Base-by-base conservation (phyloP, 2,113 vertebrate species). In the Ceratotherium simum region DNA sequence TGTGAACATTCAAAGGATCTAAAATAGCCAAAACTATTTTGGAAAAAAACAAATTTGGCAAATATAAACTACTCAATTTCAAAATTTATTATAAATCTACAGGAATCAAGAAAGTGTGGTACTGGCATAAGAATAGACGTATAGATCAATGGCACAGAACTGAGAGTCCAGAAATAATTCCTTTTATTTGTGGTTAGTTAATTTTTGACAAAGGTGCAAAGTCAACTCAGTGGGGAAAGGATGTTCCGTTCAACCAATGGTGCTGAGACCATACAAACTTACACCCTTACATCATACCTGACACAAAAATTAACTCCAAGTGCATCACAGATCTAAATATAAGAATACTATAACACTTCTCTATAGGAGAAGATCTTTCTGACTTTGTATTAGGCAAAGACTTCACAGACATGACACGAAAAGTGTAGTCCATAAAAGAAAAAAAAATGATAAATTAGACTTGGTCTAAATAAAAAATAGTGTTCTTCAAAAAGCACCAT, bases 61-160 rank as follows among this genome's bases (percentile, higher is more conserved):
- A n/a, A 62, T 18, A 84, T 84, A 83, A 78, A n/a, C n/a, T 87
- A n/a, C 46, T 60, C 42, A 33, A 82, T 95, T 82, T 82, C 42
- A 95, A 85, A 93, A 70, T 14, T n/a, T 95, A 62, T n/a, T 83
- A 16, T 86, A 95, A 76, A 96, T 42, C 76, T 85, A 92, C 20
- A 90, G 62, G 85, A 85, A 82, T 81, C 56, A 72, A 46, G 54
- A 12, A 75, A 46, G 25, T 75, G 23, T 75, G 6, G 8, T 51
- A 76, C 39, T 42, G 12, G 48, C 18, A 29, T 46, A 96, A 91
- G 20, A 85, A 81, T 9, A 88, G 64, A 72, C 48, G 70, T 56
- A 78, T 7, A 75, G 23, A 46, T 90, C 87, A 95, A 2, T 39
- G 29, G 75, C 54, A 56, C 17, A 73, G 14, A 94, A 80, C 48